A percentile compares a stretch with the other conserved stretches of the same genome.
Evolutionary conservation across 2,797 vertebrate genomes (phyloP).

Genomic region (Craterocephalus amniculus): DNA sequence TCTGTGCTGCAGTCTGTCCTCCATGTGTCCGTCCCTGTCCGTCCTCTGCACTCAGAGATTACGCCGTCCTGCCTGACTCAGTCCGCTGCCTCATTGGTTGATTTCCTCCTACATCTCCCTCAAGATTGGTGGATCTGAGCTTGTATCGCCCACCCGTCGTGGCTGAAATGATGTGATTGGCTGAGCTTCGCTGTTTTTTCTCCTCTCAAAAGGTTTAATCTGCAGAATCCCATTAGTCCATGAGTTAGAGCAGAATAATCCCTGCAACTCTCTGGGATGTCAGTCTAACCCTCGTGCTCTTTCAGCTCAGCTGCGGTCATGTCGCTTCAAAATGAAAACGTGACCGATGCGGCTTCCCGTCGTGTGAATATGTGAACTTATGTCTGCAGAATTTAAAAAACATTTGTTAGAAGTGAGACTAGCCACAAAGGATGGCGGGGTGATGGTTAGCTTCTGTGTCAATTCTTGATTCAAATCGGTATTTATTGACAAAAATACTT

Average conservation of each 20-base stretch:
- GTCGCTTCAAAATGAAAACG: slow-evolving; percentile 3
- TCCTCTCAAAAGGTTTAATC: slow-evolving; percentile 59
- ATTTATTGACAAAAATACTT: not conserved
- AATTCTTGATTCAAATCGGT: no score
- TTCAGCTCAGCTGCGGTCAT: slow-evolving; percentile 7
- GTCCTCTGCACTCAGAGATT: slow-evolving; percentile 48
- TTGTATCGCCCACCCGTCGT: not conserved
- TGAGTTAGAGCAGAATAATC: slow-evolving; percentile 61
- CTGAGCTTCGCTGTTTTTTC: slow-evolving; percentile 3
- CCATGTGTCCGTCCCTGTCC: slow-evolving; percentile 7
- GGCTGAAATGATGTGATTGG: slow-evolving; percentile 37
- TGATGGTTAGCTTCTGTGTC: no score
- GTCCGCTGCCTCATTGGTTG: slow-evolving; percentile 25
- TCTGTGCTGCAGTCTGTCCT: slow-evolving; percentile 7
- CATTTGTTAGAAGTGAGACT: not conserved
- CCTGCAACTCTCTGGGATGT: slow-evolving; percentile 31
- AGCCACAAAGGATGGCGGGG: not conserved
- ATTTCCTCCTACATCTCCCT: slow-evolving; percentile 13
- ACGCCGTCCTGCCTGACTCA: slow-evolving; percentile 11
- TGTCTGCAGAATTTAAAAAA: not conserved
- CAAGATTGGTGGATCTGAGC: slow-evolving; percentile 43
- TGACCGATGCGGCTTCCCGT: not conserved
- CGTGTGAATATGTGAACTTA: not conserved
- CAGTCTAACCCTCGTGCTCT: not conserved
- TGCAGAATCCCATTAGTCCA: slow-evolving; percentile 66